These are phyloP conservation scores for Candidula unifasciata DNA, from an alignment of 2,888 invertebrate species.

Conservation along the genomic window DNA sequence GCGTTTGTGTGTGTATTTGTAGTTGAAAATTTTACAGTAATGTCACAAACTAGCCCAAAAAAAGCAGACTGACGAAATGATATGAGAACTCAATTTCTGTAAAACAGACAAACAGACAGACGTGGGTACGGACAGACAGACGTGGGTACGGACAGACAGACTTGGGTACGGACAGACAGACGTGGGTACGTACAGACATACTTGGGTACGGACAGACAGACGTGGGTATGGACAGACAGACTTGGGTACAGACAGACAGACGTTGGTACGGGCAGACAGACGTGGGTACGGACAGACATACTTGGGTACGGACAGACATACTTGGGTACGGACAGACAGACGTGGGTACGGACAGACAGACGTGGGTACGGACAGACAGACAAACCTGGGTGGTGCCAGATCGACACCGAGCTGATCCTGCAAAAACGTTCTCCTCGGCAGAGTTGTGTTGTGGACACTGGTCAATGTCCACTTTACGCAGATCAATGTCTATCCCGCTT, in stretches of 20 bases:
- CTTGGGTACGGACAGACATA: neutral
- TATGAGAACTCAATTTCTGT: too few species aligned
- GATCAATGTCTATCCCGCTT: conserved; percentile 96
- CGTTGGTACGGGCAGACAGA: neutral
- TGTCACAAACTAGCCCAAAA: too few species aligned
- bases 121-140: neutral
- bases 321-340: neutral
- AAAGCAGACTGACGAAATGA: too few species aligned
- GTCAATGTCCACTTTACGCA: conserved; percentile 95
- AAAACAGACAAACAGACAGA: neutral
- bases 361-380: neutral
- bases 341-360: neutral
- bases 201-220: too few species aligned
- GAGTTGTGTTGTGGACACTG: conserved; percentile 90
- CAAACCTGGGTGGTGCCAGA: conserved; percentile 83
- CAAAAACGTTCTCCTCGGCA: conserved; percentile 93
- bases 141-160: neutral
- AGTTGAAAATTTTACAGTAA: too few species aligned
- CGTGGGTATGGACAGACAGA: neutral
- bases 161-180: neutral
- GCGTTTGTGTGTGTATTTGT: too few species aligned
- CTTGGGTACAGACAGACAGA: neutral
- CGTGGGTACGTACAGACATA: too few species aligned
- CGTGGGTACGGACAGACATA: neutral
- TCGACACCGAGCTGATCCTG: conserved; percentile 95